phyloP scores from a whole-genome alignment of 2,888 invertebrate species.

The Lepidochitona cinerea region DNA sequence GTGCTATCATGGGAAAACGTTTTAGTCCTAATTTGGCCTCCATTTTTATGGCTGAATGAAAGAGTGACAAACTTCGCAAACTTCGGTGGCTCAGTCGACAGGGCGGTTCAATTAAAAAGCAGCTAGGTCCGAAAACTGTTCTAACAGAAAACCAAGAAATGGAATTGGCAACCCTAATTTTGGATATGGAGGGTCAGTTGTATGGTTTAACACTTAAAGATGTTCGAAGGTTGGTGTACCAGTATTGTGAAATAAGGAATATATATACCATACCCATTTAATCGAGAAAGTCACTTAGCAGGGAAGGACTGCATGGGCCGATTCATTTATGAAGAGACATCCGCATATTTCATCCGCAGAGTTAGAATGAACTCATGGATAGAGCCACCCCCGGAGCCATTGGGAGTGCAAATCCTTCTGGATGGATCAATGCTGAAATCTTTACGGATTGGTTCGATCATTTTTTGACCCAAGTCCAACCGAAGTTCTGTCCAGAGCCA shows the following conservation, averaged over 20 bases:
- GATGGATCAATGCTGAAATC: background rate
- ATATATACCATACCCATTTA: slow-evolving; percentile 12
- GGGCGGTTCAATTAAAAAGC: background rate
- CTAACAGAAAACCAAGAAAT: slow-evolving; percentile 10
- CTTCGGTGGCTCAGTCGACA: too few relatives aligned
- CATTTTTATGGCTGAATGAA: too few relatives aligned
- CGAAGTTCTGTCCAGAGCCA: background rate
- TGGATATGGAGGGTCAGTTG: slow-evolving; percentile 6
- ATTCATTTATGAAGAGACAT: slow-evolving; percentile 13
- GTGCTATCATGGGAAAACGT: too few relatives aligned
- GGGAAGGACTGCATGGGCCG: slow-evolving; percentile 16
- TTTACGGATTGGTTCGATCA: slow-evolving; percentile 9
- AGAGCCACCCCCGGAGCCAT: background rate
- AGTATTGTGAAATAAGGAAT: slow-evolving; percentile 10
- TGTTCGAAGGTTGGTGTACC: slow-evolving; percentile 11
- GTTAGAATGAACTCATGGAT: background rate
- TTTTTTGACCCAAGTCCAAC: background rate
- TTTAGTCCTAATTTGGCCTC: too few relatives aligned
- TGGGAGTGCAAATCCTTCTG: background rate
- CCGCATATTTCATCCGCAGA: background rate
- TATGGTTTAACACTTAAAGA: slow-evolving; percentile 10
- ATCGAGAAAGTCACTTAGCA: slow-evolving; percentile 11
- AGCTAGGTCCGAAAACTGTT: background rate
- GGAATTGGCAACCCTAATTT: background rate
- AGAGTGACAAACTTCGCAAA: too few relatives aligned